Evolutionary conservation across 2,797 vertebrate species (phyloP).

Genomic region (Ciconia nigra): DNA sequence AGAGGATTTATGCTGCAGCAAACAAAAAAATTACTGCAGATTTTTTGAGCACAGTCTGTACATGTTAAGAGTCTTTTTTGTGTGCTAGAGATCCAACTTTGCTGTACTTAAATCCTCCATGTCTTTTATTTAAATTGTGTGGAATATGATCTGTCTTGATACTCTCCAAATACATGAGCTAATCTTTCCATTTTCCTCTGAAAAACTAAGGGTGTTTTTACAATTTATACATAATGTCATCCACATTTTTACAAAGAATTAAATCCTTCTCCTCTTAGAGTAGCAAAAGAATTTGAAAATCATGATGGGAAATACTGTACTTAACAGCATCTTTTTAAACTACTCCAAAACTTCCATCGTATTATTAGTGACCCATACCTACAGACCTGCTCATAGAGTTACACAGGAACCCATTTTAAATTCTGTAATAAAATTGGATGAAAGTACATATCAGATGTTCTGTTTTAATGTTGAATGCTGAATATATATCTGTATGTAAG

Average conservation of each 20-base stretch:
- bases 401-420: neutral
- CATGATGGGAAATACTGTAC: neutral
- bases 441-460: neutral
- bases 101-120: neutral
- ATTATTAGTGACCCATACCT: neutral
- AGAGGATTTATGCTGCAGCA: neutral
- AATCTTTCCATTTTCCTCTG: neutral
- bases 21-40: neutral
- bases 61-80: neutral
- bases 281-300: neutral
- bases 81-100: neutral
- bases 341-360: neutral
- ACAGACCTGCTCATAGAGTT: neutral
- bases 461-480: neutral
- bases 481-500: neutral
- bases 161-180: neutral
- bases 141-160: neutral
- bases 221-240: neutral
- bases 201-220: conserved; percentile 2
- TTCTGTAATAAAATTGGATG: neutral
- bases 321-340: neutral
- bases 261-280: neutral
- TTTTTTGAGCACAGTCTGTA: neutral
- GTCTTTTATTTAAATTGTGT: neutral
- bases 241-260: neutral